A percentile compares a stretch with the other conserved stretches of the same genome.
phyloP scores from a whole-genome alignment of 2,888 invertebrate genomes.

The Autographa pulchrina region DNA sequence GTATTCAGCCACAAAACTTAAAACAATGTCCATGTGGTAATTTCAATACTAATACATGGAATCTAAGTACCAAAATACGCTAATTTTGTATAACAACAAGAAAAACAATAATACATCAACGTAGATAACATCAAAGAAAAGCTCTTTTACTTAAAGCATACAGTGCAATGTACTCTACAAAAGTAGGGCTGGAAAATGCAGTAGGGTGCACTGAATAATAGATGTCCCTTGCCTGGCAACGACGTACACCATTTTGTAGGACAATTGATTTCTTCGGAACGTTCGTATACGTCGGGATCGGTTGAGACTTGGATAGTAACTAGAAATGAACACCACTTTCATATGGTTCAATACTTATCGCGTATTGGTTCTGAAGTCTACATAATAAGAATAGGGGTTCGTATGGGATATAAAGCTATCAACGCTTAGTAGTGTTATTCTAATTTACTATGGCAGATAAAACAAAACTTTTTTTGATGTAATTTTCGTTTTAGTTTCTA shows the following conservation, averaged over 20 bases:
- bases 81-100: background rate
- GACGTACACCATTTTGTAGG: conserved; percentile 66
- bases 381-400: conserved; percentile 1
- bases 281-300: conserved; percentile 71
- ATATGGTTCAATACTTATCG: conserved; percentile 18
- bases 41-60: background rate
- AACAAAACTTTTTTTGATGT: no score
- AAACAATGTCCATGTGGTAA: background rate
- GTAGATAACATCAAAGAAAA: conserved; percentile 48
- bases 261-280: conserved; percentile 45
- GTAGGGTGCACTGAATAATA: conserved; percentile 76
- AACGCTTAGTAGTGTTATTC: background rate
- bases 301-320: conserved; percentile 64
- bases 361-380: conserved; percentile 26
- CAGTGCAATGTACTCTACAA: conserved; percentile 59
- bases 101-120: background rate
- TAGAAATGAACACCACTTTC: conserved; percentile 52
- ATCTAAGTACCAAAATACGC: background rate
- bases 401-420: background rate
- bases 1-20: background rate
- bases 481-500: no score
- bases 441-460: background rate
- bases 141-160: conserved; percentile 33
- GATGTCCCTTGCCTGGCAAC: conserved; percentile 82
- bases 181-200: conserved; percentile 69